Conservation (phyloP, 2,113 vertebrate species). For the Gnathochromis pfefferi region DNA sequence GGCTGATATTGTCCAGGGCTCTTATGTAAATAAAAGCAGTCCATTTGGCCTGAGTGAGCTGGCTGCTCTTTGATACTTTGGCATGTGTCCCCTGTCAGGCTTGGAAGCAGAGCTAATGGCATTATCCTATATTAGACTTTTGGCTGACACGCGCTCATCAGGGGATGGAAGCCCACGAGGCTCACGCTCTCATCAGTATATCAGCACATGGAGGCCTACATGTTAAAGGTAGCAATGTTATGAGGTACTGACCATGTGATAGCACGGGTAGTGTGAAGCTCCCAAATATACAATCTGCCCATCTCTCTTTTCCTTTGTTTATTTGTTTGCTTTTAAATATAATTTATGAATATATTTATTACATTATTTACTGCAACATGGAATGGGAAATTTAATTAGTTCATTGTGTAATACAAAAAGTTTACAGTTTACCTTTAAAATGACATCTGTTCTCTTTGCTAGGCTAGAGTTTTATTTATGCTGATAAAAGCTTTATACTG, state of each 20-base stretch:
- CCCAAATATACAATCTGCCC: neutral
- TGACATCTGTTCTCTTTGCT: neutral
- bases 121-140: slow-evolving; percentile 61
- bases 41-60: slow-evolving; percentile 44
- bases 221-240: neutral
- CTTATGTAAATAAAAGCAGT: slow-evolving; percentile 49
- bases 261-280: neutral
- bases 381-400: neutral
- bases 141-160: slow-evolving; percentile 37
- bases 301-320: neutral
- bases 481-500: neutral
- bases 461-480: neutral
- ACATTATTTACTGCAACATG: neutral
- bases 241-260: neutral
- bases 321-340: neutral
- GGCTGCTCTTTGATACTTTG: slow-evolving; percentile 42
- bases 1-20: slow-evolving; percentile 26
- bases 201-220: neutral
- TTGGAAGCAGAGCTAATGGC: slow-evolving; percentile 54
- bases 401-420: neutral
- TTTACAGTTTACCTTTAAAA: neutral
- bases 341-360: neutral
- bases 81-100: slow-evolving; percentile 13
- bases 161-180: neutral
- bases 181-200: neutral